Evolutionary conservation across 2,888 invertebrate species (phyloP), one percentile per base, ranked within the genome.

Genomic region (Ennomos erosarius): DNA sequence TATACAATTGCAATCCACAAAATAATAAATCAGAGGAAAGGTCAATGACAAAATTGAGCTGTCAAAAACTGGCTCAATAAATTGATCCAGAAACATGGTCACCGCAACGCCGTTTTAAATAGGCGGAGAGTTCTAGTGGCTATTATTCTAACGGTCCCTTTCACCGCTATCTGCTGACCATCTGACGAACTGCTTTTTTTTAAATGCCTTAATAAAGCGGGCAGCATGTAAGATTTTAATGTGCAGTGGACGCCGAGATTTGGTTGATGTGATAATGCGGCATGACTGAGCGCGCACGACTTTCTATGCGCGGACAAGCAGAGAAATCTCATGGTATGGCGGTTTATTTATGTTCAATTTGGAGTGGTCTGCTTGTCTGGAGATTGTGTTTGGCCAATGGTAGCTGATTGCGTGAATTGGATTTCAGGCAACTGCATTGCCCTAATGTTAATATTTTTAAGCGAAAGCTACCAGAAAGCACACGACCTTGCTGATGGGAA

Each of bases 91-190:
- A 81, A 77, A 76, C 73, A 76, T 79, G 76, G 73, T 71, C 74
- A 76, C 71, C 69, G 56, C 55, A 68, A 65, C 58, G 73, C 42
- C 63, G 55, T 74, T 74, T 67, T 66, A 76, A 81, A 83, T 81
- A 83, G 83, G 75, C 80, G 83, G 82, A 81, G 81, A 78, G 82
- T 85, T 81, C 79, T 79, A 84, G 81, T 71, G 85, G 84, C 87
- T 82, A 88, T 90, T 85, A 88, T 81, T 79, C 72, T 91, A 91
- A 90, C 90, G 90, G 90, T 85, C 73, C 89, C 90, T 91, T 91
- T 92, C 91, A 91, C 90, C 90, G 87, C 86, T 90, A 91, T 92
- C 92, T 86, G 70, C 82, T 89, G 89, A 85, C 88, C 90, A 90
- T 91, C 91, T 76, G 81, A 81, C 84, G 87, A 83, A 87, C 88